These are phyloP conservation scores for Glaucopsyche alexis DNA, from an alignment of 2,888 invertebrate genomes.

Conservation along the genomic window DNA sequence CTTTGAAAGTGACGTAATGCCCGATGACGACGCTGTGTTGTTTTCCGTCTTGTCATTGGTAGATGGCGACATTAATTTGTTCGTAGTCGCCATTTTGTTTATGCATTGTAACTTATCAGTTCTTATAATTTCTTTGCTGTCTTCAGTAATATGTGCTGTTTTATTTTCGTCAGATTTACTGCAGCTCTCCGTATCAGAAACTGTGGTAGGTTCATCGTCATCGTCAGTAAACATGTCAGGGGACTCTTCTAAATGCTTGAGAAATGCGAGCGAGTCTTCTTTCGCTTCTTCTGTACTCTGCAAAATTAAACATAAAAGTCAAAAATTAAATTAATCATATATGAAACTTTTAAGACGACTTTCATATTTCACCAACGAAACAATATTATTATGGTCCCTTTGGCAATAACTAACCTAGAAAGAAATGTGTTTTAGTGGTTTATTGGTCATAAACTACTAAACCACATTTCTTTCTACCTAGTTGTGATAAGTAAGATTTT, in stretches of 20 bases:
- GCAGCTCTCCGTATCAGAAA: constrained; percentile 33
- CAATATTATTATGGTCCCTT: no score
- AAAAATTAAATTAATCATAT: neutral
- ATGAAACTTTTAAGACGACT: neutral
- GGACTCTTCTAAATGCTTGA: constrained; percentile 43
- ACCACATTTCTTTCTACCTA: no score
- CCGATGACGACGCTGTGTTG: neutral
- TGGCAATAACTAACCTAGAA: no score
- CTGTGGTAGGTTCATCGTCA: constrained; percentile 43
- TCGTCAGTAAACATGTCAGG: constrained; percentile 62
- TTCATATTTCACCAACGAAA: no score
- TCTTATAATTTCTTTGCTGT: neutral
- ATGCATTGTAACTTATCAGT: neutral
- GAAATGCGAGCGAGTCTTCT: constrained; percentile 35
- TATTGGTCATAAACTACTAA: no score
- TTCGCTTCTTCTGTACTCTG: constrained; percentile 47
- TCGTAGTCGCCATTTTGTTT: neutral
- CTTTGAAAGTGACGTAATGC: neutral
- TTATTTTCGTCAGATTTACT: constrained; percentile 22
- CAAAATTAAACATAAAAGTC: constrained; percentile 38
- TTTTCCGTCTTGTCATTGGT: neutral
- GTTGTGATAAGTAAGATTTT: neutral
- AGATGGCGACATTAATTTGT: constrained; percentile 5
- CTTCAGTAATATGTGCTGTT: constrained; percentile 1
- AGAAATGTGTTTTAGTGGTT: no score